Conservation (phyloP, 92 coral and sea anemone species). For the Siderastrea radians region DNA sequence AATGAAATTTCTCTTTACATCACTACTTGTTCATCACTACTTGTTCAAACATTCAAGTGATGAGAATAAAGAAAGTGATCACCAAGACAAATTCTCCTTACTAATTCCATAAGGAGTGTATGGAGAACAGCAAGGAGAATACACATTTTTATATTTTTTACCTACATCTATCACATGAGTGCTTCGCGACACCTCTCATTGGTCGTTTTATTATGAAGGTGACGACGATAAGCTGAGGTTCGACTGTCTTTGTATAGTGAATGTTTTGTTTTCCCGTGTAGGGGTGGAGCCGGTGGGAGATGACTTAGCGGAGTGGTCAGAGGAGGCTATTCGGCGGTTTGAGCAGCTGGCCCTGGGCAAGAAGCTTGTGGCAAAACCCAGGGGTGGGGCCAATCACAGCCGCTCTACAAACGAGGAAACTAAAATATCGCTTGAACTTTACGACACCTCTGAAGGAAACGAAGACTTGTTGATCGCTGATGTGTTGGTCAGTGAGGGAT, state of each 20-base stretch:
- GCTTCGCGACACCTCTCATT: background rate
- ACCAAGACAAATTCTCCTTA: too few species aligned
- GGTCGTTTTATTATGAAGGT: background rate
- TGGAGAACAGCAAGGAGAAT: too few species aligned
- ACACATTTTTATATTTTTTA: too few species aligned
- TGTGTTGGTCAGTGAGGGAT: constrained; percentile 72
- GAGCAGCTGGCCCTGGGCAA: constrained; percentile 62
- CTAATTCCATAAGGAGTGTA: too few species aligned
- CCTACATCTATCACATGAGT: too few species aligned
- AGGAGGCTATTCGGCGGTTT: constrained; percentile 75
- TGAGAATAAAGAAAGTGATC: too few species aligned
- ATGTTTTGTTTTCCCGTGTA: constrained; percentile 2
- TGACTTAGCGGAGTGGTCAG: constrained; percentile 81
- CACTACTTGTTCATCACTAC: too few species aligned
- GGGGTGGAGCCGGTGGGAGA: constrained; percentile 57
- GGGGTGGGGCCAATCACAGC: constrained; percentile 61
- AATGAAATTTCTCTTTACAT: too few species aligned
- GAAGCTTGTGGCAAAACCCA: constrained; percentile 82
- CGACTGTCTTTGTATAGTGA: background rate
- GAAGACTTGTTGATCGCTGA: constrained; percentile 80
- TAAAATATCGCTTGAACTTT: constrained; percentile 72
- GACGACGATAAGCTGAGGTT: background rate
- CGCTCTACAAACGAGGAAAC: constrained; percentile 67
- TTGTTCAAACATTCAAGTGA: too few species aligned
- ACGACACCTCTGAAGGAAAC: constrained; percentile 77